These are phyloP conservation scores for Cephus rjabovi DNA, from an alignment of 2,888 invertebrate species.

Conservation along the genomic window DNA sequence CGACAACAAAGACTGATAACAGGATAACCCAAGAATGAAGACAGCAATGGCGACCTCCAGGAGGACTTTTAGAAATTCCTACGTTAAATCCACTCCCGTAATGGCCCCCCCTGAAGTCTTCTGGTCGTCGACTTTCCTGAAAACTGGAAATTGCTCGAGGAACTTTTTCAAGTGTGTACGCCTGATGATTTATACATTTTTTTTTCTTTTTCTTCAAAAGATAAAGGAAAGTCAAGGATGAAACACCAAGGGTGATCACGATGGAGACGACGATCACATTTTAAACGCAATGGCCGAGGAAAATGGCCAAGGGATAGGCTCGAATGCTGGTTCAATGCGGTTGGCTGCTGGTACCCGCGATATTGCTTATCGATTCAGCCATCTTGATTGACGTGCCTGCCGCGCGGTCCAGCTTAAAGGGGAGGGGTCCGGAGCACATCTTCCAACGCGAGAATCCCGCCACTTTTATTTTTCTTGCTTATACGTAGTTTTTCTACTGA, in stretches of 20 bases:
- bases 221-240: neutral
- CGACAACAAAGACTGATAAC: neutral
- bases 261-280: neutral
- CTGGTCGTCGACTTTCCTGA: neutral
- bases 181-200: neutral
- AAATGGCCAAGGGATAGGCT: neutral
- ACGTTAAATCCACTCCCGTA: neutral
- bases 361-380: slow-evolving; percentile 54
- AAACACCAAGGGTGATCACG: neutral
- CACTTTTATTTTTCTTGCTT: neutral
- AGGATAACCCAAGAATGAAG: no score
- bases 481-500: neutral
- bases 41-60: neutral
- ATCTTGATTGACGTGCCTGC: slow-evolving; percentile 42
- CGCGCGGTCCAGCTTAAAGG: neutral
- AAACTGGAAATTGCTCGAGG: neutral
- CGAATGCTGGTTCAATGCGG: neutral
- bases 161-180: neutral
- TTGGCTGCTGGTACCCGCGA: slow-evolving; percentile 27
- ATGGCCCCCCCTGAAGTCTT: neutral
- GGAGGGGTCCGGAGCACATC: neutral
- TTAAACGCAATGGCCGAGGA: neutral
- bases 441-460: neutral
- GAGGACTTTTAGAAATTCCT: neutral
- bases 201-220: neutral